Percentiles rank a stretch among this genome's conserved stretches.
phyloP scores from a whole-genome alignment of 1,140 invertebrate species.

The Acromyrmex heyeri region DNA sequence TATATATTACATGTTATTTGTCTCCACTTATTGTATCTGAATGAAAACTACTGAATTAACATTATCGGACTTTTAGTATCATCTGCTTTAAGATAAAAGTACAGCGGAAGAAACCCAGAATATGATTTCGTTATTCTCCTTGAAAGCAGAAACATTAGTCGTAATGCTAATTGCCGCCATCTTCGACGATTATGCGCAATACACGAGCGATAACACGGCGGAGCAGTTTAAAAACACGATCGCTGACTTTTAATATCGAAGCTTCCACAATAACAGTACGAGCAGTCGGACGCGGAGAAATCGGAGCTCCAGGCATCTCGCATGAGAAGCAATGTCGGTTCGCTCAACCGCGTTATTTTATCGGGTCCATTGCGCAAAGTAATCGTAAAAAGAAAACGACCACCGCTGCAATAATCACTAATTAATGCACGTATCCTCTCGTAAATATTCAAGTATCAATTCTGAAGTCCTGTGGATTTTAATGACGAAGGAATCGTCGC shows the following conservation, averaged over 20 bases:
- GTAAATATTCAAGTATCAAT: constrained; percentile 24
- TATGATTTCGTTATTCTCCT: background rate
- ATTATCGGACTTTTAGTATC: background rate
- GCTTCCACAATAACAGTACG: constrained; percentile 10
- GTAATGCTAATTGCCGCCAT: constrained; percentile 15
- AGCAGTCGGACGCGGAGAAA: background rate
- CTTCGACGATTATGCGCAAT: constrained; percentile 6
- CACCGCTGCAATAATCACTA: constrained; percentile 37
- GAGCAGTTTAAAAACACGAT: constrained; percentile 47
- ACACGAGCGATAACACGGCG: background rate
- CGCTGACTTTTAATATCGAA: constrained; percentile 24
- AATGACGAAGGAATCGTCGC: constrained; percentile 16
- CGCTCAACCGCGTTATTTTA: constrained; percentile 48
- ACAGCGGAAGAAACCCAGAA: background rate
- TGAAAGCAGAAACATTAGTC: background rate
- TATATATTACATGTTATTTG: background rate
- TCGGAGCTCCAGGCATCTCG: constrained; percentile 23
- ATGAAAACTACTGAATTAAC: background rate
- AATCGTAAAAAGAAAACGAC: constrained; percentile 28
- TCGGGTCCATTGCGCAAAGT: constrained; percentile 45
- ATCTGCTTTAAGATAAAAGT: constrained; percentile 18
- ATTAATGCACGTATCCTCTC: constrained; percentile 39
- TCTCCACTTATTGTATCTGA: background rate
- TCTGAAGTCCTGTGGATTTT: constrained; percentile 15
- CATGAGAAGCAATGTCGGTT: constrained; percentile 21